Percentiles rank a stretch among this genome's conserved stretches.
Evolutionary conservation across 2,888 invertebrate genomes (phyloP).

Genomic region (Hanleya hanleyi): DNA sequence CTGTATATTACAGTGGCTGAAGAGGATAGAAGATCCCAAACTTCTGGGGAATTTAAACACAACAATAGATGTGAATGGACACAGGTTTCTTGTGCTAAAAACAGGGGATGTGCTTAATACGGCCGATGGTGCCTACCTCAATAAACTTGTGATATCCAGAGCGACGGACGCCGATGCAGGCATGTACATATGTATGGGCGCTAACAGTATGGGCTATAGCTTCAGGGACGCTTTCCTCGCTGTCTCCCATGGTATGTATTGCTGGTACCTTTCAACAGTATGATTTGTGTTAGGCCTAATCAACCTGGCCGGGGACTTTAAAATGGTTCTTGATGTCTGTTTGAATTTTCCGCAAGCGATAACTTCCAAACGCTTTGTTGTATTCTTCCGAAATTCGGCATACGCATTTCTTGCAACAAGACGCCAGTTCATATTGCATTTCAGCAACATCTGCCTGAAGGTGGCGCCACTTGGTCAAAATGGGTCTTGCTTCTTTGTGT

Average conservation of each 20-base stretch:
- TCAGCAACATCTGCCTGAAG: too few species aligned
- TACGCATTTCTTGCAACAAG: too few species aligned
- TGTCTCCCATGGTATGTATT: constrained; percentile 71
- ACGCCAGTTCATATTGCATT: too few species aligned
- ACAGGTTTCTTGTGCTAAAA: constrained; percentile 73
- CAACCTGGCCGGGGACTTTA: too few species aligned
- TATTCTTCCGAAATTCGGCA: too few species aligned
- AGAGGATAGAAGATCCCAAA: constrained; percentile 69
- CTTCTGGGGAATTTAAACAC: constrained; percentile 58
- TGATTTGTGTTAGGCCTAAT: too few species aligned
- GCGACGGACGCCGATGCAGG: constrained; percentile 72
- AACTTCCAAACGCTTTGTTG: too few species aligned
- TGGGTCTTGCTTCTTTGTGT: too few species aligned
- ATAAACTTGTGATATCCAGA: constrained; percentile 73
- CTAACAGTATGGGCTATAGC: constrained; percentile 74
- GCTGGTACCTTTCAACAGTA: too few species aligned
- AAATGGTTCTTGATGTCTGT: too few species aligned
- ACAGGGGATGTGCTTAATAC: constrained; percentile 64
- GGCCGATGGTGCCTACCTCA: constrained; percentile 72
- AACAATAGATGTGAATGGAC: constrained; percentile 72
- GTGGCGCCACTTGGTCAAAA: too few species aligned
- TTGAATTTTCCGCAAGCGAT: too few species aligned
- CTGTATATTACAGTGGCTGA: constrained; percentile 75
- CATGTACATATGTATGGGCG: constrained; percentile 75
- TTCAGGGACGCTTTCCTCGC: constrained; percentile 73